phyloP scores from a whole-genome alignment of 2,888 invertebrate species.

The Priocnemis perturbator region DNA sequence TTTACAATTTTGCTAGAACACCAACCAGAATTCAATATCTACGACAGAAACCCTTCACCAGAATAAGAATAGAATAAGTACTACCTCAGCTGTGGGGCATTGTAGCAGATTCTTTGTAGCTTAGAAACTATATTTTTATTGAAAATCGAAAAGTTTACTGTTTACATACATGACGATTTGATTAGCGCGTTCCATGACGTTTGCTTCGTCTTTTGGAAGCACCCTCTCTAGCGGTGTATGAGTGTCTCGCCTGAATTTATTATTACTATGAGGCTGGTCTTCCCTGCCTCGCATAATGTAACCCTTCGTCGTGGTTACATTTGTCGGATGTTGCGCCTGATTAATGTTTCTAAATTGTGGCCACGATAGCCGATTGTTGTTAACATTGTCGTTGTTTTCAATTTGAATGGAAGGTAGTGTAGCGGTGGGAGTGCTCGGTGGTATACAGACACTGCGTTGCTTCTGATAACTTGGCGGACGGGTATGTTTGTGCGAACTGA shows the following conservation, averaged over 20 bases:
- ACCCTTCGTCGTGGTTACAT: slow-evolving; percentile 66
- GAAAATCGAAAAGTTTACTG: slow-evolving; percentile 45
- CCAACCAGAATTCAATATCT: slow-evolving; percentile 33
- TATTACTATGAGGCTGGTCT: slow-evolving; percentile 72
- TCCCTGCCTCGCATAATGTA: slow-evolving; percentile 69
- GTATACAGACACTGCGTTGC: slow-evolving; percentile 72
- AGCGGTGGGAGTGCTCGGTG: slow-evolving; percentile 64
- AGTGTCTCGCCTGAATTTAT: slow-evolving; percentile 72
- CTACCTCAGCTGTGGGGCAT: slow-evolving; percentile 51
- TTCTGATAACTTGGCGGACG: slow-evolving; percentile 74
- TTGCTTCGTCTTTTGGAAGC: slow-evolving; percentile 84
- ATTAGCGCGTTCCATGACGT: slow-evolving; percentile 90
- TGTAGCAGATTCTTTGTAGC: slow-evolving; percentile 39
- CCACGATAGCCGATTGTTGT: slow-evolving; percentile 79
- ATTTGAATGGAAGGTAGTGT: slow-evolving; percentile 74
- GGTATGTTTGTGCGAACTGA: slow-evolving; percentile 74
- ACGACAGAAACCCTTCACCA: slow-evolving; percentile 61
- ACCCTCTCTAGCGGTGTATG: slow-evolving; percentile 78
- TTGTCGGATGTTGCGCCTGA: slow-evolving; percentile 69
- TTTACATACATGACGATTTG: slow-evolving; percentile 90
- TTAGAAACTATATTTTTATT: slow-evolving; percentile 54
- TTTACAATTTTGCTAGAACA: no score
- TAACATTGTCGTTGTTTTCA: slow-evolving; percentile 76
- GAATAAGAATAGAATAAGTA: slow-evolving; percentile 53
- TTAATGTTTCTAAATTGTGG: slow-evolving; percentile 77